Evolutionary conservation across 1,140 invertebrate genomes (phyloP), one percentile per base, ranked within the genome.

Genomic region (Pseudomyrmex sp.): DNA sequence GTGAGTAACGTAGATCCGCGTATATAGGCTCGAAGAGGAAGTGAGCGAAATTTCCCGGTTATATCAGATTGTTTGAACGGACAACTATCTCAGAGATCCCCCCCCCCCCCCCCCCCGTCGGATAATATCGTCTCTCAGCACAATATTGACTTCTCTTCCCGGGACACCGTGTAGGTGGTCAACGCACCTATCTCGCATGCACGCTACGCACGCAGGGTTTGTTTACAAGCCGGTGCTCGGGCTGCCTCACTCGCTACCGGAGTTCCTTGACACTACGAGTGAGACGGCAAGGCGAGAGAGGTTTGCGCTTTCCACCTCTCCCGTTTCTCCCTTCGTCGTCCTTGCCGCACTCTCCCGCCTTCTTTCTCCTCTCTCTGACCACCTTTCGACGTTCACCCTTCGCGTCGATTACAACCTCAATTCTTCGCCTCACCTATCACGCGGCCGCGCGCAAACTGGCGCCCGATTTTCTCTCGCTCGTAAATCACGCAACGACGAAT

Each of bases 201-300:
- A 20, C 35, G 12, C 65, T 15, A 72, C 75, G 77, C 83, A 82
- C 87, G 82, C 75, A 85, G 72, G 77, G 75, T 88, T 88, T 90
- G 89, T 90, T 90, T 89, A 91, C 88, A 88, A 84, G 59, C 52
- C 62, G n/a, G 35, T 59, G 72, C 63, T 72, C 26, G 26, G 26
- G 72, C 59, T 48, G 35, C 35, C 58, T n/a, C 26, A 48, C 50
- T 26, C 63, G 68, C 84, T 50, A 72, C 35, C 54, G 35, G 84
- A 85, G 83, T 90, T 90, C 88, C 82, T 90, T 85, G 85, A 87
- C 35, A 35, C 88, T 87, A 83, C 35, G 75, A 83, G 88, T 88
- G 73, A 84, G 79, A 26, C 46, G 74, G 59, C 20, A 70, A 65
- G 54, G 20, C 75, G 35, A 75, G 12, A 12, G 15, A 35, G 62